These are phyloP conservation scores for Ligdia adustata DNA, from an alignment of 2,888 invertebrate genomes.

Conservation along the genomic window DNA sequence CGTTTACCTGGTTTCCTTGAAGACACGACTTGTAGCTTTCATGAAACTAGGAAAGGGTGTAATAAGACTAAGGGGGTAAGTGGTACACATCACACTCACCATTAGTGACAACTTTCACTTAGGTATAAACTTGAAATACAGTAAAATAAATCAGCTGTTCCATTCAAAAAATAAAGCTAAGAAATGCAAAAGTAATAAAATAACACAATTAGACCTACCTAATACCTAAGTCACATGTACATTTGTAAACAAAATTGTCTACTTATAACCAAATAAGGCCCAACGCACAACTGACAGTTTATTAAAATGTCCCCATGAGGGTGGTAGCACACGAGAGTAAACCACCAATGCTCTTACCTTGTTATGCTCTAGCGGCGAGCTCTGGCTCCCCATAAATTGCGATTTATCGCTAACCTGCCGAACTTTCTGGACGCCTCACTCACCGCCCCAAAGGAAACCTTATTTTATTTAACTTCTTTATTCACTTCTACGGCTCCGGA, in stretches of 20 bases:
- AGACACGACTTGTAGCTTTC: background rate
- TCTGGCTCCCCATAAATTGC: slow-evolving; percentile 68
- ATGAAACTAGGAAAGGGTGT: no score
- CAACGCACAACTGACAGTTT: slow-evolving; percentile 10
- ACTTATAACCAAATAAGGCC: no score
- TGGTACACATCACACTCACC: no score
- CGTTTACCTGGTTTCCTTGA: slow-evolving; percentile 11
- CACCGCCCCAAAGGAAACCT: slow-evolving; percentile 64
- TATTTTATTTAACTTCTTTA: slow-evolving; percentile 78
- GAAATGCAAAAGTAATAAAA: no score
- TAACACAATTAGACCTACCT: no score
- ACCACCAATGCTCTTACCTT: slow-evolving; percentile 60
- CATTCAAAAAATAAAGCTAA: no score
- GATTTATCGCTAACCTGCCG: slow-evolving; percentile 77
- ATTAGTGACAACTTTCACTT: no score
- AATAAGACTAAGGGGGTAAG: background rate
- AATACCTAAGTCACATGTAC: no score
- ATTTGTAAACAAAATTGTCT: no score
- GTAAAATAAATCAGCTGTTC: no score
- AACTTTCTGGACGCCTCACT: slow-evolving; percentile 75
- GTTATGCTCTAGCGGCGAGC: slow-evolving; percentile 48
- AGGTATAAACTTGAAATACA: no score
- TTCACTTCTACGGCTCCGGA: slow-evolving; percentile 52
- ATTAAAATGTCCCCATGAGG: slow-evolving; percentile 30
- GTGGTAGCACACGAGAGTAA: slow-evolving; percentile 31